phyloP scores from a whole-genome alignment of 2,888 invertebrate genomes.

The Horisme vitalbata region DNA sequence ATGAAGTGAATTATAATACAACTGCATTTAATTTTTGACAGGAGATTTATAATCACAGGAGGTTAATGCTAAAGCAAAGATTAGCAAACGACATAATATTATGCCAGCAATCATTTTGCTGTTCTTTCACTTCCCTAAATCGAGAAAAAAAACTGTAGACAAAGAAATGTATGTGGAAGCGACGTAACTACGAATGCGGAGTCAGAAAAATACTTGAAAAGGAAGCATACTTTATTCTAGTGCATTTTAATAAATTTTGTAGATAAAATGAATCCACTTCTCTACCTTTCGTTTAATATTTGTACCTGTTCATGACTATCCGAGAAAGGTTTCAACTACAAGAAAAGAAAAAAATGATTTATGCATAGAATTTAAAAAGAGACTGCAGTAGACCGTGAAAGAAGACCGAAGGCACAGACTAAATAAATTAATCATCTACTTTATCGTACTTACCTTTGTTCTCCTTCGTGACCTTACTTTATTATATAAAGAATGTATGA shows the following conservation, averaged over 20 bases:
- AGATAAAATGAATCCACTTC: conserved; percentile 52
- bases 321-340: conserved; percentile 82
- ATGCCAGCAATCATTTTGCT: conserved; percentile 18
- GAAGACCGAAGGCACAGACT: background rate
- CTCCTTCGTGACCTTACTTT: conserved; percentile 17
- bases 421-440: background rate
- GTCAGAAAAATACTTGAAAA: conserved; percentile 34
- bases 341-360: conserved; percentile 58
- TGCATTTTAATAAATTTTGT: conserved; percentile 50
- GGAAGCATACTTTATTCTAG: conserved; percentile 45
- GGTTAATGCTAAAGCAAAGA: conserved; percentile 14
- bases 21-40: conserved; percentile 3
- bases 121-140: conserved; percentile 18
- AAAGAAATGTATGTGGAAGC: conserved; percentile 48
- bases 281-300: conserved; percentile 61
- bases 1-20: conserved; percentile 10
- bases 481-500: background rate
- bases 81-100: conserved; percentile 20
- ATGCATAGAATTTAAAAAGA: conserved; percentile 31
- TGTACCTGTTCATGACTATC: conserved; percentile 82
- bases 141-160: conserved; percentile 13
- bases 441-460: conserved; percentile 25
- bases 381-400: background rate
- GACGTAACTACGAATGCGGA: conserved; percentile 37
- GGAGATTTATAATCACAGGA: background rate